Conservation (phyloP, 2,888 invertebrate species). For the Maniola hyperantus region DNA sequence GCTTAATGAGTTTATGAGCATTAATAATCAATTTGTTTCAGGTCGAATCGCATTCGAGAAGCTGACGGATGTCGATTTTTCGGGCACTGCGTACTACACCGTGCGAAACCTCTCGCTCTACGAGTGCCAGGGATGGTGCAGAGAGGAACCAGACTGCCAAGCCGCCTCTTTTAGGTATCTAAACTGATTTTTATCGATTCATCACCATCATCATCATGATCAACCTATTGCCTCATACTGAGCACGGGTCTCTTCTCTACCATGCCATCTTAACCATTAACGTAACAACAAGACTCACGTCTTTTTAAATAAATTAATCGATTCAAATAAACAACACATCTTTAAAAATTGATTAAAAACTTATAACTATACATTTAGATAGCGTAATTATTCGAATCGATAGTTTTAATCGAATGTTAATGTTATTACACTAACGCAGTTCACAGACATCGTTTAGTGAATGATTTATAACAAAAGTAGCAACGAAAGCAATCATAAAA, state of each 20-base stretch:
- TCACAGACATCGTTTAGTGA: conserved; percentile 11
- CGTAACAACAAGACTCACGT: too few species aligned
- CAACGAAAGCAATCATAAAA: conserved; percentile 21
- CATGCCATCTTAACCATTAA: too few species aligned
- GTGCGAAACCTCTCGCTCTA: conserved; percentile 95
- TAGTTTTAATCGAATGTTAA: conserved; percentile 8
- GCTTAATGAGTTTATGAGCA: conserved; percentile 12
- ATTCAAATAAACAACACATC: not conserved
- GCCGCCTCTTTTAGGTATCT: conserved; percentile 91
- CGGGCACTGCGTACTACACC: conserved; percentile 95
- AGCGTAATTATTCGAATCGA: conserved; percentile 9
- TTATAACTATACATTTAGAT: not conserved
- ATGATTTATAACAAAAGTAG: conserved; percentile 9
- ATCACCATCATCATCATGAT: too few species aligned
- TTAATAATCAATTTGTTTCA: conserved; percentile 59
- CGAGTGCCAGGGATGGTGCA: conserved; percentile 97
- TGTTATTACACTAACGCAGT: conserved; percentile 4
- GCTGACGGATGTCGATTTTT: conserved; percentile 94
- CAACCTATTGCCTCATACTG: too few species aligned
- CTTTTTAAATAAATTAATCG: not conserved
- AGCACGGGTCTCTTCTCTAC: too few species aligned
- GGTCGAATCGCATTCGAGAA: conserved; percentile 96
- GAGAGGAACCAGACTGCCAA: conserved; percentile 95
- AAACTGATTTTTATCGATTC: not conserved
- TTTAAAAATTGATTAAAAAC: not conserved